Conservation (phyloP, 2,888 invertebrate genomes). For the Muscina levida region DNA sequence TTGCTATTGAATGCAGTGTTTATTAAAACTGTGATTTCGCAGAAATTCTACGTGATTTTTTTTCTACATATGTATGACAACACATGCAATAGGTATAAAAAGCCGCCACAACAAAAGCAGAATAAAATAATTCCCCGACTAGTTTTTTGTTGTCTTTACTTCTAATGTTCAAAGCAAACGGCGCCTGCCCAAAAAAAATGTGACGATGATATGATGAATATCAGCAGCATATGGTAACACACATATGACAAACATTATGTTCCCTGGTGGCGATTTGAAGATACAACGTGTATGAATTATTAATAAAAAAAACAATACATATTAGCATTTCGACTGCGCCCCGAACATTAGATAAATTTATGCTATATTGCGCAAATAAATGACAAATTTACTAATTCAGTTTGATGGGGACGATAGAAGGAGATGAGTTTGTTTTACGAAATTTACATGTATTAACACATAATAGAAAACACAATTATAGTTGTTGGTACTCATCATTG, state of each 20-base stretch:
- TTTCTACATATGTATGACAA: not conserved
- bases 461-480: too few relatives aligned
- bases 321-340: too few relatives aligned
- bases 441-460: too few relatives aligned
- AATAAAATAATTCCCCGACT: too few relatives aligned
- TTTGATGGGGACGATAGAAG: too few relatives aligned
- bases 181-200: not conserved
- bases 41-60: conserved; percentile 15
- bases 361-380: not conserved
- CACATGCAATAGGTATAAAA: not conserved
- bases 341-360: not conserved
- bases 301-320: too few relatives aligned
- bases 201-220: not conserved
- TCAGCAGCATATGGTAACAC: not conserved
- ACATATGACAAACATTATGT: conserved; percentile 17
- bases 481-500: too few relatives aligned
- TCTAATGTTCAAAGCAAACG: too few relatives aligned
- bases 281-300: conserved; percentile 8
- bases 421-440: too few relatives aligned
- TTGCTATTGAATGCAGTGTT: too few relatives aligned
- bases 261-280: not conserved
- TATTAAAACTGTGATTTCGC: conserved; percentile 18
- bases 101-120: not conserved
- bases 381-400: too few relatives aligned
- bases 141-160: not conserved